Conservation (phyloP, 2,888 invertebrate species). For the Diabrotica balteata region DNA sequence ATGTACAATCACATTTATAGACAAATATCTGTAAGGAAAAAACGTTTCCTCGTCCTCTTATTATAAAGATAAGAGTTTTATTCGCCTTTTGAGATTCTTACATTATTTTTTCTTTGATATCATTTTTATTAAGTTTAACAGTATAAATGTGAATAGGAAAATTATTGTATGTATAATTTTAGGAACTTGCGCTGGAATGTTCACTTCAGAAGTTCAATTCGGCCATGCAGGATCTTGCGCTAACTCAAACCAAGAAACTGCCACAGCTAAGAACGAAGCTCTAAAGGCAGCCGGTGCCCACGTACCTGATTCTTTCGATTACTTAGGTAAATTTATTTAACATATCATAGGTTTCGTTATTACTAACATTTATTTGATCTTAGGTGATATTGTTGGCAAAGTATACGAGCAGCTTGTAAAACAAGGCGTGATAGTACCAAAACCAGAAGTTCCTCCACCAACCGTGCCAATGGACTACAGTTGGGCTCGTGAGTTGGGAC, state of each 20-base stretch:
- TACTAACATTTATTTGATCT: slow-evolving; percentile 8
- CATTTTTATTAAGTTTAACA: no score
- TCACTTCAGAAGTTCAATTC: slow-evolving; percentile 89
- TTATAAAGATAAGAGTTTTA: no score
- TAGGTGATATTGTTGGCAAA: slow-evolving; percentile 78
- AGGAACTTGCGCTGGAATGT: slow-evolving; percentile 72
- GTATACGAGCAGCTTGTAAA: slow-evolving; percentile 81
- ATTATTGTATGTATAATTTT: not conserved
- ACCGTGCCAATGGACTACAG: slow-evolving; percentile 99
- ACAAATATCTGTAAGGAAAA: no score
- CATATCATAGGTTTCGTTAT: not conserved
- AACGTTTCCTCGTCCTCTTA: no score
- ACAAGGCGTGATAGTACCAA: slow-evolving; percentile 83
- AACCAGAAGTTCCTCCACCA: slow-evolving; percentile 93
- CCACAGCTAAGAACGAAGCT: slow-evolving; percentile 88
- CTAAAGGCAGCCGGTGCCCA: slow-evolving; percentile 83
- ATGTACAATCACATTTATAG: no score
- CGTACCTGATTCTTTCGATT: slow-evolving; percentile 94
- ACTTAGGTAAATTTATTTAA: slow-evolving; percentile 52
- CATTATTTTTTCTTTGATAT: no score
- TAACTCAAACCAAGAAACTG: slow-evolving; percentile 87
- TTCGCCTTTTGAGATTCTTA: no score
- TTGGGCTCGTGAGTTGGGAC: slow-evolving; percentile 97
- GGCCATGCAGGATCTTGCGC: slow-evolving; percentile 99
- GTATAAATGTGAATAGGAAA: no score